phyloP scores from a whole-genome alignment of 2,797 vertebrate genomes.

The Ibycter americanus region DNA sequence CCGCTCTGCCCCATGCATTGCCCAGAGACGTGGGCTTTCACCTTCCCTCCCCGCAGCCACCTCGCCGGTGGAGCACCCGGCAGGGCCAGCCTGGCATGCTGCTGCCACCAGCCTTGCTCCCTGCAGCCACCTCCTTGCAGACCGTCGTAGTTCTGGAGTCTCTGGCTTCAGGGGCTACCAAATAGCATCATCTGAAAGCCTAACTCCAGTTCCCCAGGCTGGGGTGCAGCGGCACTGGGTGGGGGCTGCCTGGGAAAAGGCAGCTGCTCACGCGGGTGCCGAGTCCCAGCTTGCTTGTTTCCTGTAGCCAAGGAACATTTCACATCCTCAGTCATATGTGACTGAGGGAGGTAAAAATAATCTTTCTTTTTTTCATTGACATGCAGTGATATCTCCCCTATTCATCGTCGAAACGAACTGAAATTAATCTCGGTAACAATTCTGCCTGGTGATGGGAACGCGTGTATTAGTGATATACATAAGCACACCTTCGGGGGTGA shows the following conservation, averaged over 20 bases:
- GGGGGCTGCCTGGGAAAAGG: background rate
- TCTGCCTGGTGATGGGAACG: background rate
- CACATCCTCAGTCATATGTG: background rate
- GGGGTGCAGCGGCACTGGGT: background rate
- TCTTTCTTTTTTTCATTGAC: background rate
- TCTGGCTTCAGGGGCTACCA: background rate
- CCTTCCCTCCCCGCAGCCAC: background rate
- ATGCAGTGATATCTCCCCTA: background rate
- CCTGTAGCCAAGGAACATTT: background rate
- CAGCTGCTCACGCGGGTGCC: background rate
- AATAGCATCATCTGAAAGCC: background rate
- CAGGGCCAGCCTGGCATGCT: background rate
- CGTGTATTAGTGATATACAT: background rate
- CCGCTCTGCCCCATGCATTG: background rate
- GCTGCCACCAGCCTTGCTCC: background rate
- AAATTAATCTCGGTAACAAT: background rate
- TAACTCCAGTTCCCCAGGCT: background rate
- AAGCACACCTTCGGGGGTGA: background rate
- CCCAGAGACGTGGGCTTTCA: accelerated
- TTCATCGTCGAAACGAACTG: background rate
- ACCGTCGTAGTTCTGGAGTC: accelerated
- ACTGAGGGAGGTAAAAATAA: conserved; percentile 32
- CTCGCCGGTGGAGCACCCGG: accelerated
- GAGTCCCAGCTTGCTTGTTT: background rate
- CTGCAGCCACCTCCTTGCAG: background rate